Base-by-base conservation (phyloP, 2,797 vertebrate species). In the Parambassis ranga region DNA sequence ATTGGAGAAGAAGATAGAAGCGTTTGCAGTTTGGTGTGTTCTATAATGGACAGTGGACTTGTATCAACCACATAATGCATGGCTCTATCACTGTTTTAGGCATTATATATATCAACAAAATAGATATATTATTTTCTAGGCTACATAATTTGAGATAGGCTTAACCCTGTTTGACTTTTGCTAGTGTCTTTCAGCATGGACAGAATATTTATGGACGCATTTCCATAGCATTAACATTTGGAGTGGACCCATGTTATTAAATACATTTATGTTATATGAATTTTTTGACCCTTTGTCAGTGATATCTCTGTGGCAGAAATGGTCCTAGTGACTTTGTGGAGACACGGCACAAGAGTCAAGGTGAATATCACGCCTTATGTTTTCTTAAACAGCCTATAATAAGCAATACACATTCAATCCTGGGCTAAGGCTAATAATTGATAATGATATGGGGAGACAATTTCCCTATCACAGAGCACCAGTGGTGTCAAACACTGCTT, bases 401-500 rank as follows among this genome's bases (percentile, higher is more conserved):
- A 78, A 75, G 49, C 70, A 56, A 62, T 52, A 53, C 20, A 28
- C 24, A 61, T 75, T 43, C 66, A 65, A 27, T 43, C 55, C 16
- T 43, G 57, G 15, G 53, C 11, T 15, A 14, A 22, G 64, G 72
- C 77, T 84, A 78, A 80, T 80, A 85, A 76, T 58, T 65, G 42
- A 33, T 75, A 72, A 72, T 30, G 44, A 79, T 77, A 79, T 20
- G 18, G 46, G 28, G 18, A 11, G 28, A n/a, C 35, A 60, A 80
- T 84, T 81, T 78, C 56, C 70, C 76, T 90, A 90, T 90, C 88
- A 39, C 60, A 4, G 11, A 24, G 51, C 52, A 41, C 33, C 86
- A 87, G 83, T 10, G n/a, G 53, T 67, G 74, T 79, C 51, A 64
- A 59, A 65, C 26, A 5, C 28, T 43, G 36, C 59, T 48, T 58